A percentile compares a stretch with the other conserved stretches of the same genome.
Conservation (phyloP, 1,140 invertebrate species). For the Chelonus insularis region DNA sequence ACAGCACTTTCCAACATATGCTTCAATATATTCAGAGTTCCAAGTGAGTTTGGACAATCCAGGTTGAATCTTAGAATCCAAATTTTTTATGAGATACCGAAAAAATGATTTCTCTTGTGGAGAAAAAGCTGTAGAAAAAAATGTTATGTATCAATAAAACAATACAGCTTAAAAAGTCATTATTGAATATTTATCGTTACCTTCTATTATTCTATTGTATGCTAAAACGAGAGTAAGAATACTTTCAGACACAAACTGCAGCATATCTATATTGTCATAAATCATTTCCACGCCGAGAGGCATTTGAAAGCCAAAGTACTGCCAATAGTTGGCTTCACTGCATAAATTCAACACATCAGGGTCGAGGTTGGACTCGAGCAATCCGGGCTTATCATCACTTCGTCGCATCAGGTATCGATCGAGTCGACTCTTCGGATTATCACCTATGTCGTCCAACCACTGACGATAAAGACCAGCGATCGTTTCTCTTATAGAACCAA, state of each 20-base stretch:
- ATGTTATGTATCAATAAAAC: neutral
- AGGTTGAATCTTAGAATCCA: slow-evolving; percentile 78
- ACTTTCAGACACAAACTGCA: slow-evolving; percentile 72
- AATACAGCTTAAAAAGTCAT: neutral
- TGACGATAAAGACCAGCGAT: slow-evolving; percentile 66
- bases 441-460: slow-evolving; percentile 66
- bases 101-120: slow-evolving; percentile 63
- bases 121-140: slow-evolving; percentile 54
- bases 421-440: slow-evolving; percentile 65
- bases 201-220: slow-evolving; percentile 77
- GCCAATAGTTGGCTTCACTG: slow-evolving; percentile 72
- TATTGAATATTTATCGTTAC: slow-evolving; percentile 33
- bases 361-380: slow-evolving; percentile 81
- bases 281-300: slow-evolving; percentile 66
- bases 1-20: slow-evolving; percentile 77
- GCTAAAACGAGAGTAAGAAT: slow-evolving; percentile 74
- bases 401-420: slow-evolving; percentile 73
- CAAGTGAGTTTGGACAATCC: slow-evolving; percentile 80
- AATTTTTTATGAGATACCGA: slow-evolving; percentile 60
- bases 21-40: slow-evolving; percentile 73
- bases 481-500: slow-evolving; percentile 68
- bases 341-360: slow-evolving; percentile 64
- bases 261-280: slow-evolving; percentile 65
- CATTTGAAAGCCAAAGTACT: slow-evolving; percentile 67
- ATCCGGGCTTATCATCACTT: slow-evolving; percentile 63